Evolutionary conservation across 2,113 vertebrate species (phyloP).

Genomic region (Bufo gargarizans): DNA sequence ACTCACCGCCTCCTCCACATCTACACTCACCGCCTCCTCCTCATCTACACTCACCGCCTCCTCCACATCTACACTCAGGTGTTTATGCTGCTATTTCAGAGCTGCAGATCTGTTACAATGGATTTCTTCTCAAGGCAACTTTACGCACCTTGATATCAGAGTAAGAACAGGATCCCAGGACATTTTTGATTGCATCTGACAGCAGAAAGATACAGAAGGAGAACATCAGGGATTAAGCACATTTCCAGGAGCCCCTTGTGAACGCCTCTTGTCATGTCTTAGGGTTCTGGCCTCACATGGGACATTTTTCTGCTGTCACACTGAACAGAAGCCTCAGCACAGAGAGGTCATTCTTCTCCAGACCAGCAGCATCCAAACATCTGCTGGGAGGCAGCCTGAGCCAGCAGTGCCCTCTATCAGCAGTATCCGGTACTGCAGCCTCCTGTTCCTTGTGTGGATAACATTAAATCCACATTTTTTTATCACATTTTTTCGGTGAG

Average conservation of each 20-base stretch:
- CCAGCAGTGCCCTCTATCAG: conserved; percentile 18
- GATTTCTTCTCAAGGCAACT: background rate
- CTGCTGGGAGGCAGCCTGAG: background rate
- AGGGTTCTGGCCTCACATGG: background rate
- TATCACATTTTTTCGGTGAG: too few species aligned
- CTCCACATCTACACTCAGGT: background rate
- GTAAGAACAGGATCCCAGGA: background rate
- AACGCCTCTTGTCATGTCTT: background rate
- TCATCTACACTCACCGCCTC: background rate
- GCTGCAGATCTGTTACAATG: background rate
- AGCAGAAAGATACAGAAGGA: background rate
- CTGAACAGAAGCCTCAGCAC: background rate
- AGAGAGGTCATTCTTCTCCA: background rate
- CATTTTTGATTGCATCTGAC: background rate
- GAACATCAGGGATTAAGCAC: background rate
- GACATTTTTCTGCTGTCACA: background rate
- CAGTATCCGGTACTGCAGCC: background rate
- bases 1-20: background rate
- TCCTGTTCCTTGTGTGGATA: background rate
- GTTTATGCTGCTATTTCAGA: background rate
- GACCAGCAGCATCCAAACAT: background rate
- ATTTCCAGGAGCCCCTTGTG: background rate
- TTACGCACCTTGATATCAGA: background rate
- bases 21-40: background rate
- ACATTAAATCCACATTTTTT: background rate